Evolutionary conservation across 2,888 invertebrate genomes (phyloP).

Genomic region (Parnassius apollo): DNA sequence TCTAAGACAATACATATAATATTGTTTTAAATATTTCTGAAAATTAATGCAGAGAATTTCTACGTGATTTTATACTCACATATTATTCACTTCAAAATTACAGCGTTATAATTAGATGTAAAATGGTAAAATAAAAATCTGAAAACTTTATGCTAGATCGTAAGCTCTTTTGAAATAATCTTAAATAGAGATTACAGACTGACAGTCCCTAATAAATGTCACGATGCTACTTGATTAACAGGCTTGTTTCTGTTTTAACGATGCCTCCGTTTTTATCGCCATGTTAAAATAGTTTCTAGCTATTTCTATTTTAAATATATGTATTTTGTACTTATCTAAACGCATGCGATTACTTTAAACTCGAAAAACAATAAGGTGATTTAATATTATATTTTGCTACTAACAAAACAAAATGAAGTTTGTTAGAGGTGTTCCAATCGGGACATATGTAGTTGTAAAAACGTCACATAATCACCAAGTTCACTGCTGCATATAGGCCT

Average conservation of each 20-base stretch:
- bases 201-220: slow-evolving; percentile 53
- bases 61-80: too few relatives aligned
- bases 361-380: too few relatives aligned
- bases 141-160: neutral
- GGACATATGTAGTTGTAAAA: too few relatives aligned
- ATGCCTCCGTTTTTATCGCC: slow-evolving; percentile 28
- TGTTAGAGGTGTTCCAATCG: too few relatives aligned
- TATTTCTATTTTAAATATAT: slow-evolving; percentile 21
- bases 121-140: slow-evolving; percentile 16
- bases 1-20: too few relatives aligned
- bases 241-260: slow-evolving; percentile 38
- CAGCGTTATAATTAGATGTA: slow-evolving; percentile 11
- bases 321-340: slow-evolving; percentile 7
- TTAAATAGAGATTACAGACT: slow-evolving; percentile 32
- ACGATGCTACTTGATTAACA: slow-evolving; percentile 51
- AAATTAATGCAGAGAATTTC: too few relatives aligned
- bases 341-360: slow-evolving; percentile 11
- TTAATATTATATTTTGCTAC: too few relatives aligned
- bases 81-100: neutral
- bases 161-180: slow-evolving; percentile 18
- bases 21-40: too few relatives aligned
- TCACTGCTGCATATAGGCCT: too few relatives aligned
- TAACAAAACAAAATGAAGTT: too few relatives aligned
- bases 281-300: slow-evolving; percentile 30
- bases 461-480: too few relatives aligned